phyloP scores from a whole-genome alignment of 2,888 invertebrate genomes.

The Parnassius apollo region DNA sequence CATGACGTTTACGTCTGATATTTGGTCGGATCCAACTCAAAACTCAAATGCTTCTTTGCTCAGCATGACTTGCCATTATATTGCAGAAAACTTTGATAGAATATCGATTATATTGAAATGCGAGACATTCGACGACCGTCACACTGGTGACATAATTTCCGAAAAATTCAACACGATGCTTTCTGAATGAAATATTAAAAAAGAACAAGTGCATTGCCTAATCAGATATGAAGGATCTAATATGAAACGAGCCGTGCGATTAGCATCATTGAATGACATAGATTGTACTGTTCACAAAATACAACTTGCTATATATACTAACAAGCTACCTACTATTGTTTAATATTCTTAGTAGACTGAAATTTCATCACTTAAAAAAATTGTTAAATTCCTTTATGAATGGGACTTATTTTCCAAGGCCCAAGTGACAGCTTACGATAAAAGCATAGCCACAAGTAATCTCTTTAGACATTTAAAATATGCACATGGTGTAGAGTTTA shows the following conservation, averaged over 20 bases:
- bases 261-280: constrained; percentile 24
- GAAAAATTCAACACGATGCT: constrained; percentile 35
- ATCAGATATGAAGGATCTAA: constrained; percentile 39
- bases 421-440: no score
- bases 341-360: no score
- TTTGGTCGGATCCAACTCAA: constrained; percentile 29
- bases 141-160: constrained; percentile 37
- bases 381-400: no score
- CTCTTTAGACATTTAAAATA: no score
- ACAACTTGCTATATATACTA: no score
- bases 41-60: constrained; percentile 27
- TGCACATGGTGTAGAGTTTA: no score
- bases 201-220: constrained; percentile 36
- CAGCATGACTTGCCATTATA: constrained; percentile 28
- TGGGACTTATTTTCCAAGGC: no score
- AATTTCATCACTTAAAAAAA: no score
- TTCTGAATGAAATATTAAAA: constrained; percentile 37
- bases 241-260: constrained; percentile 35
- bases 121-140: constrained; percentile 1
- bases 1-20: no score
- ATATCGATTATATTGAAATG: not conserved
- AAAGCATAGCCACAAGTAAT: no score
- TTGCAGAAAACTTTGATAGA: not conserved
- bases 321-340: no score
- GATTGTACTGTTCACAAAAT: constrained; percentile 1